Evolutionary conservation across 35 echinoderm and acorn worm genomes (phyloP).

Genomic region (Stichopus chloronotus): DNA sequence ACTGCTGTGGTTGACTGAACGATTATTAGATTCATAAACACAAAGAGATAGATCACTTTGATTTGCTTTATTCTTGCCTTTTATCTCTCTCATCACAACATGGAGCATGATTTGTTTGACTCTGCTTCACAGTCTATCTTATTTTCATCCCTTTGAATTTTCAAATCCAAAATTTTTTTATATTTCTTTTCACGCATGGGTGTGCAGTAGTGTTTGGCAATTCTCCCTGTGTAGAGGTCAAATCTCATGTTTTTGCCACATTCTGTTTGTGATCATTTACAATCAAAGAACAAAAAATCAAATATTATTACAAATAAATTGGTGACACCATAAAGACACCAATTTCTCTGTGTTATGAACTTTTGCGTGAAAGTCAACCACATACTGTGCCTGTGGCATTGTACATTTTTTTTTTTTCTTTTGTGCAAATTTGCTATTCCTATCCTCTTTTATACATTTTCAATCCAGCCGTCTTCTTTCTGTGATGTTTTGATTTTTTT

Average conservation of each 20-base stretch:
- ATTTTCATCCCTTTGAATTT: not conserved
- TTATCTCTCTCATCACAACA: not conserved
- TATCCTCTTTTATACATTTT: no score
- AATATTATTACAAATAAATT: no score
- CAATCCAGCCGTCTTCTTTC: no score
- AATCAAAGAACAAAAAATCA: not conserved
- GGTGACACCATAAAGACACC: not conserved
- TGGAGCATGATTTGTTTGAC: not conserved
- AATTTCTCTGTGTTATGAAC: not conserved
- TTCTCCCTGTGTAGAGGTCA: conserved; percentile 11
- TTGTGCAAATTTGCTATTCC: no score
- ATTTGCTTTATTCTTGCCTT: not conserved
- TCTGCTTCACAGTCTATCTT: not conserved
- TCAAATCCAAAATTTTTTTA: conserved; percentile 17
- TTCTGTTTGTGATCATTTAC: not conserved
- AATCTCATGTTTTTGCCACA: not conserved
- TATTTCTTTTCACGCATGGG: conserved; percentile 34
- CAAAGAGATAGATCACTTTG: not conserved
- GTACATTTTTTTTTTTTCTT: no score
- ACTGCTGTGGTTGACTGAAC: conserved; percentile 25
- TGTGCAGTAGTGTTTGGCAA: conserved; percentile 27
- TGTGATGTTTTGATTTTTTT: no score
- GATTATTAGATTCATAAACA: not conserved
- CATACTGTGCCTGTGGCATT: not conserved
- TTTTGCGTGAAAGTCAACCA: not conserved